Evolutionary conservation across 2,113 vertebrate species (phyloP).

Genomic region (Istiophorus platypterus): DNA sequence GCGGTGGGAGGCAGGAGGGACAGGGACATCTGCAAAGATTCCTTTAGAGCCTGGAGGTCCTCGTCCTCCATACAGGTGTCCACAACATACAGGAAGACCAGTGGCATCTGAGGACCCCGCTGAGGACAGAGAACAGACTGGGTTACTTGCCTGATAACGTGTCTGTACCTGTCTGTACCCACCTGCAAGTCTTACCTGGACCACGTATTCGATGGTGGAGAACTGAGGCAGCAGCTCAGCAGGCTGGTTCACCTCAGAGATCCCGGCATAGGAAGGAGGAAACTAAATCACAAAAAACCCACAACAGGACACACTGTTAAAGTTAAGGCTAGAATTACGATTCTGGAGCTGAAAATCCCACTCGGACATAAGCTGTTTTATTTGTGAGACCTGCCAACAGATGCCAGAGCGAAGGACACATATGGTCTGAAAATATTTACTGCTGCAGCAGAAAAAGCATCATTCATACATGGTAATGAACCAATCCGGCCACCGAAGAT

Average conservation of each 20-base stretch:
- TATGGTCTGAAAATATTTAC: no score
- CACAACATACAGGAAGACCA: conserved; percentile 98
- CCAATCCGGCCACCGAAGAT: no score
- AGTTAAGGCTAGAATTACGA: no score
- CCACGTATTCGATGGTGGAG: conserved; percentile 98
- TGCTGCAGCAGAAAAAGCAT: no score
- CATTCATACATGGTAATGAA: no score
- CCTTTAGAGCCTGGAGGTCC: conserved; percentile 96
- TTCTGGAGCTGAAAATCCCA: no score
- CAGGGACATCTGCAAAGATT: conserved; percentile 98
- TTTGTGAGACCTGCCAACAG: no score
- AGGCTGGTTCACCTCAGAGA: conserved; percentile 97
- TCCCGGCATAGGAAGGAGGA: conserved; percentile 96
- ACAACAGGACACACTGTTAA: not conserved
- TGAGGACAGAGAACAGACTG: conserved; percentile 56
- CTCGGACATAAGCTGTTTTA: no score
- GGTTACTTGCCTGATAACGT: not conserved
- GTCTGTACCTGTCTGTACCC: not conserved
- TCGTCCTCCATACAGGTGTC: conserved; percentile 99
- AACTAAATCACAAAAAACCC: conserved; percentile 83
- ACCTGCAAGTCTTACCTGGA: conserved; percentile 87
- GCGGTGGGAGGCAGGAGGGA: conserved; percentile 95
- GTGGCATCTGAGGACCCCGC: conserved; percentile 97
- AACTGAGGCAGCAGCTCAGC: conserved; percentile 97
- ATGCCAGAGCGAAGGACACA: no score